A percentile compares a stretch with the other conserved stretches of the same genome.
Evolutionary conservation across 2,888 invertebrate genomes (phyloP).

Genomic region (Criorhina ranunculi): DNA sequence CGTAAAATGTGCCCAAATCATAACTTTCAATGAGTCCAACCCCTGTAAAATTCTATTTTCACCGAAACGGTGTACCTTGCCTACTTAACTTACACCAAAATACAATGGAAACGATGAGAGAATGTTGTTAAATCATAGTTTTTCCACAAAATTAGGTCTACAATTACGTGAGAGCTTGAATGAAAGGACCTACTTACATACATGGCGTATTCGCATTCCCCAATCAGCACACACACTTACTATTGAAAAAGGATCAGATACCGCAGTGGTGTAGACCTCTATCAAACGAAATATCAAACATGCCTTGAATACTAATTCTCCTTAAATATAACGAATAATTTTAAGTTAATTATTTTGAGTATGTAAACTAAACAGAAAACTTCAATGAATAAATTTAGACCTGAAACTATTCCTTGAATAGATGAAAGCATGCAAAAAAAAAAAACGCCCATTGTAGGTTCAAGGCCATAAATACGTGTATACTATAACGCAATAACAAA

Average conservation of each 20-base stretch:
- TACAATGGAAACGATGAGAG: neutral
- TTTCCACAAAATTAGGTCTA: constrained; percentile 67
- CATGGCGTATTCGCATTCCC: neutral
- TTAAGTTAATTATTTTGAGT: constrained; percentile 57
- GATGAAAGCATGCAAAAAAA: neutral
- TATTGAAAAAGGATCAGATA: constrained; percentile 36
- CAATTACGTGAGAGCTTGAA: constrained; percentile 62
- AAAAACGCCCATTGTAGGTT: neutral
- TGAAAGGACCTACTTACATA: constrained; percentile 10
- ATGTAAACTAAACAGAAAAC: constrained; percentile 47
- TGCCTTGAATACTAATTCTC: constrained; percentile 63
- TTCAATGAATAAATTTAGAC: constrained; percentile 31
- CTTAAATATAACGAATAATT: constrained; percentile 38
- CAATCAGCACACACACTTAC: neutral
- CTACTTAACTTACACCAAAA: neutral
- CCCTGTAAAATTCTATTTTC: neutral
- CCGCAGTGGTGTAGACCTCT: neutral
- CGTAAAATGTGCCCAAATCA: constrained; percentile 43
- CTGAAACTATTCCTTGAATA: constrained; percentile 2
- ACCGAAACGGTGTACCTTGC: neutral
- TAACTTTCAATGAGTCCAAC: constrained; percentile 43
- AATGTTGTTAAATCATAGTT: constrained; percentile 66
- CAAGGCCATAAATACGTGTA: constrained; percentile 31
- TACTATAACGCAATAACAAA: constrained; percentile 8
- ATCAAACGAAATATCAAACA: constrained; percentile 20